Conservation (phyloP, 2,797 vertebrate species). For the Lacerta viridis region DNA sequence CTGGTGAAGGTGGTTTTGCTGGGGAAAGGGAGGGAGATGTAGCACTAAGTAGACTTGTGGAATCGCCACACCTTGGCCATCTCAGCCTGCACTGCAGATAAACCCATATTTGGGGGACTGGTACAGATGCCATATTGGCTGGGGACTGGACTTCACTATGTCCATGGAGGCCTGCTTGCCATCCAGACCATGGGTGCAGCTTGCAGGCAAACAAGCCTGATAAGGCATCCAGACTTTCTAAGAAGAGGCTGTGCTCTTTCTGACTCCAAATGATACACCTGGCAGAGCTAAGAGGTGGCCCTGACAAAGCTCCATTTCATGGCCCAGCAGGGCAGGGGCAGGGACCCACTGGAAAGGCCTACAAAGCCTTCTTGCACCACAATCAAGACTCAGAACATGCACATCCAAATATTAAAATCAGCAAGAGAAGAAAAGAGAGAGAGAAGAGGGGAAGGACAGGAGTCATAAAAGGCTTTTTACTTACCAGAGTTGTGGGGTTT, state of each 20-base stretch:
- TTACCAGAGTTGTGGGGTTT: slow-evolving; percentile 87
- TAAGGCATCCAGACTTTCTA: not conserved
- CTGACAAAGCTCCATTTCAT: not conserved
- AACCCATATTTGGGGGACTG: too few species aligned
- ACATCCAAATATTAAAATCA: slow-evolving; percentile 46
- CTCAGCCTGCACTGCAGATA: not conserved
- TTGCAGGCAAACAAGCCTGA: not conserved
- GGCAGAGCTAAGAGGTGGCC: rapidly evolving
- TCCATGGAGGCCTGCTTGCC: not conserved
- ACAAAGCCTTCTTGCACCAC: slow-evolving; percentile 22
- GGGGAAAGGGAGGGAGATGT: too few species aligned
- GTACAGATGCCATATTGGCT: too few species aligned
- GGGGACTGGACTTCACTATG: too few species aligned
- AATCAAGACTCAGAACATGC: slow-evolving; percentile 50
- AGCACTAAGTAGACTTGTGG: too few species aligned
- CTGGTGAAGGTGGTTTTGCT: not conserved
- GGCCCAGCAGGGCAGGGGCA: not conserved
- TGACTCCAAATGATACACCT: too few species aligned
- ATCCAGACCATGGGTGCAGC: too few species aligned
- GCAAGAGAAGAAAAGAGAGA: slow-evolving; percentile 18
- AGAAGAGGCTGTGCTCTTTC: not conserved
- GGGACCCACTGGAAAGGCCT: not conserved
- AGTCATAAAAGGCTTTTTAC: slow-evolving; percentile 87
- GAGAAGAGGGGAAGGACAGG: slow-evolving; percentile 70
- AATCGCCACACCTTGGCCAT: not conserved